phyloP scores from a whole-genome alignment of 1,140 invertebrate genomes.

The Drosophila jambulina region DNA sequence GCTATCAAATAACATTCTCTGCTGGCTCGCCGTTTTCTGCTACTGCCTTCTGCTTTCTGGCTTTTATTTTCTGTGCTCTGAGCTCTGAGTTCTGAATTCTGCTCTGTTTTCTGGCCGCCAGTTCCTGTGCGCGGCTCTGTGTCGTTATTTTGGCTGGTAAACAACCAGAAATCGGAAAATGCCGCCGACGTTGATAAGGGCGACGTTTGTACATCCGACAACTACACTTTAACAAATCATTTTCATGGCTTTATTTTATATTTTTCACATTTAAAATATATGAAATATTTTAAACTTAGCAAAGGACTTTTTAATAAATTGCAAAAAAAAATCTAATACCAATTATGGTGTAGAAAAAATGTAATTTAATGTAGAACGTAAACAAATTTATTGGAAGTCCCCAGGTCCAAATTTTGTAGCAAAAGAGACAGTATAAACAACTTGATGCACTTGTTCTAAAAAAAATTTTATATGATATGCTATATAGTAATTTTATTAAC shows the following conservation, averaged over 20 bases:
- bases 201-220: slow-evolving; percentile 57
- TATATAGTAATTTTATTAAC: too few species aligned
- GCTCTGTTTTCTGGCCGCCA: slow-evolving; percentile 21
- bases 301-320: neutral
- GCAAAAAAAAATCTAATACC: neutral
- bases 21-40: slow-evolving; percentile 21
- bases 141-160: slow-evolving; percentile 84
- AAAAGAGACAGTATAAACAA: too few species aligned
- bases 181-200: slow-evolving; percentile 73
- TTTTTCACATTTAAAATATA: neutral
- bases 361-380: too few species aligned
- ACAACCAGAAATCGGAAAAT: slow-evolving; percentile 78
- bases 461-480: too few species aligned
- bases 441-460: too few species aligned
- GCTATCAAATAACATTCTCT: slow-evolving; percentile 77
- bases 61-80: slow-evolving; percentile 27
- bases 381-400: neutral
- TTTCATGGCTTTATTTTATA: too few species aligned
- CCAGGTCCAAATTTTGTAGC: too few species aligned
- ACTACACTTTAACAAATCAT: slow-evolving; percentile 2
- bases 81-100: neutral
- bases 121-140: slow-evolving; percentile 43
- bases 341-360: too few species aligned
- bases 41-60: slow-evolving; percentile 7
- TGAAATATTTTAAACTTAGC: neutral